Evolutionary conservation across 1,140 invertebrate species (phyloP).

Genomic region (Neodiprion virginianus): DNA sequence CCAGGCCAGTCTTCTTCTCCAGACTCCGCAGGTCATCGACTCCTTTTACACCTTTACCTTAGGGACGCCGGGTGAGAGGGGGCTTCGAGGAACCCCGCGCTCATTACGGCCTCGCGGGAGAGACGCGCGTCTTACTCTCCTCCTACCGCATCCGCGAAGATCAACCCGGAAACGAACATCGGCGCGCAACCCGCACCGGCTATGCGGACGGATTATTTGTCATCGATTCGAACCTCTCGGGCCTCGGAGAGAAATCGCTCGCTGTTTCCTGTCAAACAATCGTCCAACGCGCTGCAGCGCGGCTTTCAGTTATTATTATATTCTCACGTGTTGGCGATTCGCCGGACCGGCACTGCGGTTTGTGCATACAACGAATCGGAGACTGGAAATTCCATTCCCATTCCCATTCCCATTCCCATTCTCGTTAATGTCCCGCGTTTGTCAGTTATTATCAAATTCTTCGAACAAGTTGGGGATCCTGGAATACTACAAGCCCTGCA

Average conservation of each 20-base stretch:
- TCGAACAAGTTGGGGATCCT: neutral
- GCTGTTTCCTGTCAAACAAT: slow-evolving; percentile 28
- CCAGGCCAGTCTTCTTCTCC: neutral
- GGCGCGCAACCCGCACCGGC: neutral
- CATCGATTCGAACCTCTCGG: neutral
- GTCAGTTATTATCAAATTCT: neutral
- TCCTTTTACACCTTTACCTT: neutral
- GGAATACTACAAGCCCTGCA: too few species aligned
- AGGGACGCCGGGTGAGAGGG: neutral
- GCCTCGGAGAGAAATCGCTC: slow-evolving; percentile 20
- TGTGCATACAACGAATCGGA: neutral
- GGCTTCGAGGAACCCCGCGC: neutral
- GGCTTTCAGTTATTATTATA: neutral
- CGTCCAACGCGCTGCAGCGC: slow-evolving; percentile 2
- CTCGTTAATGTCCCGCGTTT: too few species aligned
- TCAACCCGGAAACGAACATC: neutral
- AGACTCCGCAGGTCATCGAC: slow-evolving; percentile 1
- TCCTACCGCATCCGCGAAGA: neutral
- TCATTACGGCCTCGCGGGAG: neutral
- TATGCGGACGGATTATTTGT: neutral
- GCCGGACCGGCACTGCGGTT: too few species aligned
- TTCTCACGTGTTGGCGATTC: too few species aligned
- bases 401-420: neutral
- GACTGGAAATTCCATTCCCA: neutral
- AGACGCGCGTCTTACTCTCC: neutral